Conservation (phyloP, 2,888 invertebrate genomes). For the Epinotia bilunana region DNA sequence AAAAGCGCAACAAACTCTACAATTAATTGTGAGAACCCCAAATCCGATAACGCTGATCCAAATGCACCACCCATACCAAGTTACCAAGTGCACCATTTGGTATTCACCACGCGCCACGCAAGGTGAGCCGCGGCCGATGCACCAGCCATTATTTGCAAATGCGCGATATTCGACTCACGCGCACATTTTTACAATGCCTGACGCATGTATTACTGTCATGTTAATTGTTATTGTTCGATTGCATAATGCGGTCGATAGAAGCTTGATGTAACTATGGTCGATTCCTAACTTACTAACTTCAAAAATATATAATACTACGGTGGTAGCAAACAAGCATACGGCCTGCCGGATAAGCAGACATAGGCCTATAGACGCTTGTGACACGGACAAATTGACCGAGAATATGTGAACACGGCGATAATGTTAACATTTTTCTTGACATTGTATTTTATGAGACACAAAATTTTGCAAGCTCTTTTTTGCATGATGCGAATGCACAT, state of each 20-base stretch:
- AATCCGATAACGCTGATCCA: conserved; percentile 26
- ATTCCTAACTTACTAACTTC: too few relatives aligned
- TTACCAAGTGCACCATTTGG: conserved; percentile 58
- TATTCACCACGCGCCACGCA: conserved; percentile 70
- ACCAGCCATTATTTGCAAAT: conserved; percentile 76
- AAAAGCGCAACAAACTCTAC: neutral
- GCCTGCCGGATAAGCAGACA: too few relatives aligned
- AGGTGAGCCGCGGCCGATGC: conserved; percentile 79
- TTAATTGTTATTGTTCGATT: conserved; percentile 60
- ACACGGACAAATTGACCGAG: too few relatives aligned
- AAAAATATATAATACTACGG: too few relatives aligned
- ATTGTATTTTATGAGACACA: too few relatives aligned
- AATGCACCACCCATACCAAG: conserved; percentile 46
- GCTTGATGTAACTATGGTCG: neutral
- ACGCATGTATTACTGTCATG: conserved; percentile 36
- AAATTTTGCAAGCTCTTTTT: too few relatives aligned
- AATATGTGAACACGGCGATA: too few relatives aligned
- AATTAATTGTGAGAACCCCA: conserved; percentile 16
- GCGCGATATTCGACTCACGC: conserved; percentile 68
- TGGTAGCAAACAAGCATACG: too few relatives aligned
- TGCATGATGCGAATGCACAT: too few relatives aligned
- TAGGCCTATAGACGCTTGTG: too few relatives aligned
- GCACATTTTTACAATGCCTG: conserved; percentile 52
- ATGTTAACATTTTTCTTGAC: too few relatives aligned
- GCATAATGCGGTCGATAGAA: neutral